A percentile compares a stretch with the other conserved stretches of the same genome.
These are phyloP conservation scores for Cochlearius cochlearius DNA, from an alignment of 2,113 vertebrate species.

Conservation along the genomic window DNA sequence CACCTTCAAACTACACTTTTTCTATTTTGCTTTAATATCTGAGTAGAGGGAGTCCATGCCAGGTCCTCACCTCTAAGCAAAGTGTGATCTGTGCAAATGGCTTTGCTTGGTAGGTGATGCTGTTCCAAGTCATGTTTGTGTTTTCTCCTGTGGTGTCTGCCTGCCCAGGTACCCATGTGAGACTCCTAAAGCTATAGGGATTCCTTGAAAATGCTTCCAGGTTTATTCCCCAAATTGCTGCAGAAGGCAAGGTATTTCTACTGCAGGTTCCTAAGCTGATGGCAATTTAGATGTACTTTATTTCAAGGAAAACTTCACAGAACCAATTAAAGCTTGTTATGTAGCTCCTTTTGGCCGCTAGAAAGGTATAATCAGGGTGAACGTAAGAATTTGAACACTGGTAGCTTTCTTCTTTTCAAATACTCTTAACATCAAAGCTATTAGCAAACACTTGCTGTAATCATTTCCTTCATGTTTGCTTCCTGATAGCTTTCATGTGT, in stretches of 20 bases:
- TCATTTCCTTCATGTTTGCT: background rate
- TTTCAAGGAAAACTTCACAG: slow-evolving; percentile 34
- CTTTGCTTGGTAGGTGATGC: background rate
- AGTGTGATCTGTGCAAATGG: background rate
- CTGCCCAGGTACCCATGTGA: background rate
- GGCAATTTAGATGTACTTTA: background rate
- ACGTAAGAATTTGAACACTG: background rate
- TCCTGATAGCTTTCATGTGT: slow-evolving; percentile 2
- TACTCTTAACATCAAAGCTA: background rate
- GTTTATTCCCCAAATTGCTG: background rate
- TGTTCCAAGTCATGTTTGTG: background rate
- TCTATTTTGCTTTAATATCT: background rate
- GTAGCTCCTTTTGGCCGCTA: background rate
- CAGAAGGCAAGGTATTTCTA: background rate
- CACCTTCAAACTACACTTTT: background rate
- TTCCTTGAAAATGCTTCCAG: background rate
- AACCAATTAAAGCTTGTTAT: background rate
- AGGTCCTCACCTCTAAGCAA: background rate
- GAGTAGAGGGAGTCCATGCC: background rate
- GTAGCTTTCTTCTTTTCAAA: slow-evolving; percentile 12
- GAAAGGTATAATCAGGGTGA: background rate
- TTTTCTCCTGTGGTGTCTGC: background rate
- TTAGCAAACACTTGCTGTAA: background rate
- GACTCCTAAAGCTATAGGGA: background rate
- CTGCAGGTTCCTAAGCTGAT: background rate